A percentile compares a stretch with the other conserved stretches of the same genome.
Conservation (phyloP, 2,113 vertebrate species). For the Gasterosteus nipponicus region DNA sequence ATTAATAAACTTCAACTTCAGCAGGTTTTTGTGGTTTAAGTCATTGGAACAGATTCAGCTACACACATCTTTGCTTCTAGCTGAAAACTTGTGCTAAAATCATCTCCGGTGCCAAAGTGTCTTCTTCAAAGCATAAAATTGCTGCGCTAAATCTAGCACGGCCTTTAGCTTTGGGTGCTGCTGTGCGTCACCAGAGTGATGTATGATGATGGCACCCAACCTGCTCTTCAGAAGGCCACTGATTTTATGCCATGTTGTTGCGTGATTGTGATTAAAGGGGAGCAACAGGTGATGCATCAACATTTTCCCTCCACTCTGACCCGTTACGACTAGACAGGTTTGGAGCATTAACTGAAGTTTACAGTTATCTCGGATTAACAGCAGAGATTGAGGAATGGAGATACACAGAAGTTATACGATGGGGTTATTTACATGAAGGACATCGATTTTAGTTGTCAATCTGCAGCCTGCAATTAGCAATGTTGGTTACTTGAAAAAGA, state of each 20-base stretch:
- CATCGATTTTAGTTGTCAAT: constrained; percentile 32
- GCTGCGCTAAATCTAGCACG: constrained; percentile 49
- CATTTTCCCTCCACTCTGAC: constrained; percentile 49
- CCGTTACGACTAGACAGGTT: constrained; percentile 1
- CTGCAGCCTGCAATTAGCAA: constrained; percentile 13
- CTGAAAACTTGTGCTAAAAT: constrained; percentile 26
- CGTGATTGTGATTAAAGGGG: constrained; percentile 54
- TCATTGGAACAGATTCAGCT: constrained; percentile 14
- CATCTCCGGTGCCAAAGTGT: constrained; percentile 36
- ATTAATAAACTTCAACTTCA: constrained; percentile 13
- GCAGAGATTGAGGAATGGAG: constrained; percentile 23
- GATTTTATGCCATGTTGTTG: constrained; percentile 62
- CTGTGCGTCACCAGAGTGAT: constrained; percentile 57
- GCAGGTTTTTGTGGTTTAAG: neutral
- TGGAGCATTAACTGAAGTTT: constrained; percentile 45
- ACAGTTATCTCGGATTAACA: constrained; percentile 41
- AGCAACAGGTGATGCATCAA: constrained; percentile 65
- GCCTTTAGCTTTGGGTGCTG: constrained; percentile 49
- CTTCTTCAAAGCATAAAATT: constrained; percentile 39
- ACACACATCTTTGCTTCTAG: neutral
- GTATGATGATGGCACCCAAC: constrained; percentile 35
- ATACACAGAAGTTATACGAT: constrained; percentile 20
- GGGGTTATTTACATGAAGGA: constrained; percentile 32
- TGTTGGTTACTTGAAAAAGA: neutral
- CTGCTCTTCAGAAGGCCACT: constrained; percentile 47